These are phyloP conservation scores for Halichondria panicea DNA, from an alignment of 37 sponge, comb jelly and placozoan genomes.

Conservation along the genomic window DNA sequence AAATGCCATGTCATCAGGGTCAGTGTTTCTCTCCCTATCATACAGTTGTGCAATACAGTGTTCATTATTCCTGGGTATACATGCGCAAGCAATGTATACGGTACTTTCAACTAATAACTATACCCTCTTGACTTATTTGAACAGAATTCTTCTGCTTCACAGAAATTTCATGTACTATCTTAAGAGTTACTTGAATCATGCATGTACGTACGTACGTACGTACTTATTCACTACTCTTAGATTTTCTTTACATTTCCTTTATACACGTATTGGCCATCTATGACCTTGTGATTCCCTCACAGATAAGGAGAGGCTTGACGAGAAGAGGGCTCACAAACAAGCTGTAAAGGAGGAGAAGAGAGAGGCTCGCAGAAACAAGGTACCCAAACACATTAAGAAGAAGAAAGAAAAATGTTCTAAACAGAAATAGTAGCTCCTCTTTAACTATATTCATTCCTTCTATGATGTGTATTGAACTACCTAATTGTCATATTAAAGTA, in stretches of 20 bases:
- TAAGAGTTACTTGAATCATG: neutral
- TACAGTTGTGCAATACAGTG: too few species aligned
- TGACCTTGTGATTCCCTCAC: neutral
- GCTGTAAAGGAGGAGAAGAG: conserved; percentile 86
- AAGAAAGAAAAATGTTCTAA: conserved; percentile 72
- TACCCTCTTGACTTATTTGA: too few species aligned
- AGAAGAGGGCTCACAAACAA: conserved; percentile 76
- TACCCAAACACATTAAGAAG: conserved; percentile 87
- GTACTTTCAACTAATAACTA: too few species aligned
- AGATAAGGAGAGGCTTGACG: neutral
- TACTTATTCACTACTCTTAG: too few species aligned
- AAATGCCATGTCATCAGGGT: too few species aligned
- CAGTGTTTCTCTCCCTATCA: too few species aligned
- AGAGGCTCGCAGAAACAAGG: conserved; percentile 83
- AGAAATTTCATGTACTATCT: neutral
- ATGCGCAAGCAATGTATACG: too few species aligned
- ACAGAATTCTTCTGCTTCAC: too few species aligned
- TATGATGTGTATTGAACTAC: neutral
- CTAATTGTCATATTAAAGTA: neutral
- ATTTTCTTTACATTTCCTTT: too few species aligned
- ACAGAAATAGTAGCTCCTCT: conserved; percentile 25
- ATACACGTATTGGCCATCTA: too few species aligned
- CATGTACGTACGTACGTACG: too few species aligned
- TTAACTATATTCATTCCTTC: neutral
- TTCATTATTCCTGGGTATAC: too few species aligned